Conservation (phyloP, 2,888 invertebrate species). For the Bhutanitis thaidina region DNA sequence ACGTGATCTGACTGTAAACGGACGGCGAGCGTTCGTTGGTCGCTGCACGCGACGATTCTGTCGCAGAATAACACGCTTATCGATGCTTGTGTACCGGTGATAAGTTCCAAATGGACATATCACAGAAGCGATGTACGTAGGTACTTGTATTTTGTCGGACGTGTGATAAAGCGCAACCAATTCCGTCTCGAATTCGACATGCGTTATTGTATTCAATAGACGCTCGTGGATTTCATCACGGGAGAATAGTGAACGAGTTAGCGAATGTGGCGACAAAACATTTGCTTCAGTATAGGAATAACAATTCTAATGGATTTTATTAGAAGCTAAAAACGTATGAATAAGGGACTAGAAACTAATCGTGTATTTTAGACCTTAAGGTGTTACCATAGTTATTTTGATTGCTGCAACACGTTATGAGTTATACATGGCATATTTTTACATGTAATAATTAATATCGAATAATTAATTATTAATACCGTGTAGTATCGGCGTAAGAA, state of each 20-base stretch:
- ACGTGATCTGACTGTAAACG: conserved; percentile 29
- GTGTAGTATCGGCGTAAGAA: too few species aligned
- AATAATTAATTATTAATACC: too few species aligned
- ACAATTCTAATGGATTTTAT: conserved; percentile 11
- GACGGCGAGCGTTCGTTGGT: conserved; percentile 13
- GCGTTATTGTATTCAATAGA: conserved; percentile 19
- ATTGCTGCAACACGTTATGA: too few species aligned
- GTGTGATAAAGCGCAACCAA: neutral
- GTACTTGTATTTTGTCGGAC: neutral
- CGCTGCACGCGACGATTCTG: neutral
- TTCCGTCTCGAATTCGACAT: conserved; percentile 16
- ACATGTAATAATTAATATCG: too few species aligned
- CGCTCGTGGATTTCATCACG: conserved; percentile 16
- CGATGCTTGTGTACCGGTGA: neutral
- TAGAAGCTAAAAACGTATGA: conserved; percentile 7
- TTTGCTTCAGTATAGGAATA: conserved; percentile 17
- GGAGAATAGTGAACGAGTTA: conserved; percentile 16
- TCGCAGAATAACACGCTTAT: neutral
- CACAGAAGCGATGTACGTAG: conserved; percentile 6
- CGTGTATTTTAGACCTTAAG: too few species aligned
- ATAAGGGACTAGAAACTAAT: too few species aligned
- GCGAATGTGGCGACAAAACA: conserved; percentile 18
- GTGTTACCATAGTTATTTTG: too few species aligned
- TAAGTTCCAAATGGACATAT: neutral
- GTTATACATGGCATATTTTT: too few species aligned